These are phyloP conservation scores for Tetragnatha montana DNA, from an alignment of 2,888 invertebrate species.

Conservation along the genomic window DNA sequence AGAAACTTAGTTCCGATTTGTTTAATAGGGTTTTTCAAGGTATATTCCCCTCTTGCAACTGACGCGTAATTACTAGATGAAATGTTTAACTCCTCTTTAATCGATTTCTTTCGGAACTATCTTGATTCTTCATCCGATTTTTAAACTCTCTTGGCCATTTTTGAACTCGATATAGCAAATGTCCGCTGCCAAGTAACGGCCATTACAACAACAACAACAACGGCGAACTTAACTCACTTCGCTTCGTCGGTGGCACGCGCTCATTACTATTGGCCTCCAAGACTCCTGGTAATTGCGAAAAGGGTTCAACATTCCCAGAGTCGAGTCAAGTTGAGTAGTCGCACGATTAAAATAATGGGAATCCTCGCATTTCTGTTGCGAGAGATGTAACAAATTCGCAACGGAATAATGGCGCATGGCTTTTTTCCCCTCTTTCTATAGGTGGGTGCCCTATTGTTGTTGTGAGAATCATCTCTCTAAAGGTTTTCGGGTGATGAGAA, in stretches of 20 bases:
- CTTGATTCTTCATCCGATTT: too few relatives aligned
- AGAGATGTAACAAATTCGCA: conserved; percentile 51
- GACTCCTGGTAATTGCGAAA: conserved; percentile 49
- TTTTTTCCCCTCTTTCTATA: background rate
- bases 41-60: too few relatives aligned
- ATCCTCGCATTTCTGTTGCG: conserved; percentile 1
- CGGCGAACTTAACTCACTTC: conserved; percentile 61
- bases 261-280: conserved; percentile 61
- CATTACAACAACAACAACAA: background rate
- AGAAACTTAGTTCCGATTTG: too few relatives aligned
- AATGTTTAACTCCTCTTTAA: too few relatives aligned
- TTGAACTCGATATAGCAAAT: too few relatives aligned
- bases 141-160: too few relatives aligned
- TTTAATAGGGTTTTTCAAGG: too few relatives aligned
- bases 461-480: background rate
- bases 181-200: too few relatives aligned
- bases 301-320: conserved; percentile 30
- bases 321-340: background rate
- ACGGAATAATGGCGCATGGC: background rate
- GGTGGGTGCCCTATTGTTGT: background rate
- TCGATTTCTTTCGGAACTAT: too few relatives aligned
- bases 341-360: conserved; percentile 64
- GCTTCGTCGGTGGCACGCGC: conserved; percentile 36
- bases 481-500: background rate
- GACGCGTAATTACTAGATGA: too few relatives aligned